Conservation (phyloP, 2,113 vertebrate species). For the Desmodus rotundus region DNA sequence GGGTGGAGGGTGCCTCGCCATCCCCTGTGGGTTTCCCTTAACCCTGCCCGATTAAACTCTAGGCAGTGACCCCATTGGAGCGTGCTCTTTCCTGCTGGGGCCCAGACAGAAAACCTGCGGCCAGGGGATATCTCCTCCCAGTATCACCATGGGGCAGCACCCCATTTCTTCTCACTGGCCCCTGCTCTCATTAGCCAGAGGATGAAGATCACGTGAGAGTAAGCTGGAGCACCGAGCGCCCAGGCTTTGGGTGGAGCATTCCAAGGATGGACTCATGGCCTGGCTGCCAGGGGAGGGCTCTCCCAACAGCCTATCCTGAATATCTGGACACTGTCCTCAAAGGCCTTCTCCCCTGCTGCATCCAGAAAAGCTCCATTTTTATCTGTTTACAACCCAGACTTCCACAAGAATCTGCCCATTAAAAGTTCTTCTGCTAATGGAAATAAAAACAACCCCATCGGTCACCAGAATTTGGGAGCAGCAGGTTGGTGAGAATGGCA, state of each 20-base stretch:
- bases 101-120: not conserved
- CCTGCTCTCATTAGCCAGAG: not conserved
- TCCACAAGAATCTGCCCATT: not conserved
- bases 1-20: not conserved
- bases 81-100: not conserved
- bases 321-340: not conserved
- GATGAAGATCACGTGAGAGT: rapidly evolving
- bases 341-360: not conserved
- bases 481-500: not conserved
- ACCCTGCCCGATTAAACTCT: not conserved
- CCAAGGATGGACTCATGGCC: not conserved
- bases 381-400: not conserved
- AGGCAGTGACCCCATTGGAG: not conserved
- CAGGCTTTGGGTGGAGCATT: not conserved
- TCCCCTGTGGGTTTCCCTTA: not conserved
- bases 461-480: not conserved
- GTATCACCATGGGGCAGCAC: not conserved
- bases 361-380: not conserved
- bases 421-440: not conserved
- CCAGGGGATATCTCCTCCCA: not conserved
- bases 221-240: rapidly evolving
- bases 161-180: not conserved
- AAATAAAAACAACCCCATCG: not conserved
- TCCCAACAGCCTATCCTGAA: rapidly evolving
- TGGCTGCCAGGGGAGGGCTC: rapidly evolving